Conservation (phyloP, 2,113 vertebrate species). For the Theristicus caerulescens region DNA sequence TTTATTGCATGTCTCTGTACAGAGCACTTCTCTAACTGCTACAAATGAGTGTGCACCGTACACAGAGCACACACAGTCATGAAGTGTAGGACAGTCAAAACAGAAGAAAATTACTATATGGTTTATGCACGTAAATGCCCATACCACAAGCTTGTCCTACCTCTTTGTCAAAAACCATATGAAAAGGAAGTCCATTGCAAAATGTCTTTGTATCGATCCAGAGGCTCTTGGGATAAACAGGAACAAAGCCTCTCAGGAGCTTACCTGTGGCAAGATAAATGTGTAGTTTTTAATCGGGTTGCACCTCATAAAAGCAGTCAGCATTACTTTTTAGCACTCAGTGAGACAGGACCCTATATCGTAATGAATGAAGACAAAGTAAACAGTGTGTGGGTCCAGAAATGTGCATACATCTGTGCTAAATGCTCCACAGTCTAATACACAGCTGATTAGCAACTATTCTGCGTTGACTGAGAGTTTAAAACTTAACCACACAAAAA, state of each 20-base stretch:
- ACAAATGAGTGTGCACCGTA: fast-evolving
- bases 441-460: neutral
- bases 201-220: constrained; percentile 80
- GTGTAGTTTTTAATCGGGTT: neutral
- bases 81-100: neutral
- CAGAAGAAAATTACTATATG: neutral
- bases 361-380: neutral
- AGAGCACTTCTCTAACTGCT: neutral
- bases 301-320: neutral
- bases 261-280: constrained; percentile 63
- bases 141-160: constrained; percentile 44
- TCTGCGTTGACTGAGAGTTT: neutral
- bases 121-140: neutral
- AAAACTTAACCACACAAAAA: neutral
- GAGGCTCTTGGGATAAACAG: constrained; percentile 76
- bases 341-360: neutral
- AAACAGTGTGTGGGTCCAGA: neutral
- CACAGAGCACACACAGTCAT: neutral
- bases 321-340: neutral
- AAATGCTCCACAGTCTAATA: neutral
- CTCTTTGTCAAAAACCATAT: constrained; percentile 83
- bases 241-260: constrained; percentile 76
- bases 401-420: neutral
- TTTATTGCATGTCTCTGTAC: neutral
- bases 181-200: constrained; percentile 82